phyloP scores from a whole-genome alignment of 2,113 vertebrate species.

The Brachypteracias leptosomus region DNA sequence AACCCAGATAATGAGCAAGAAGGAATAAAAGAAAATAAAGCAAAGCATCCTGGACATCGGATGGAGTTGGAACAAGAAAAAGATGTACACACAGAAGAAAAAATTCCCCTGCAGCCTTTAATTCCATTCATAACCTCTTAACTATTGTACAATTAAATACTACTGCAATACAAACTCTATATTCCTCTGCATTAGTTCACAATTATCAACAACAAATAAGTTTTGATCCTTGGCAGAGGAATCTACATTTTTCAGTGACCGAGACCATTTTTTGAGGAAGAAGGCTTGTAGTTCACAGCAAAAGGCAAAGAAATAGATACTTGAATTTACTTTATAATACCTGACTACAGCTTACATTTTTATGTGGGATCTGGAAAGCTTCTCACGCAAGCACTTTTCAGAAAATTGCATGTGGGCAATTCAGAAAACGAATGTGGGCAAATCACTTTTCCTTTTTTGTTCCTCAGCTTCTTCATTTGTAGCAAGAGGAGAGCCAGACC shows the following conservation, averaged over 20 bases:
- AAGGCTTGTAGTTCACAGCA: background rate
- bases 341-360: background rate
- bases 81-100: background rate
- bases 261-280: background rate
- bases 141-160: background rate
- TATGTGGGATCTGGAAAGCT: background rate
- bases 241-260: background rate
- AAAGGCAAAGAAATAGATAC: background rate
- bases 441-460: background rate
- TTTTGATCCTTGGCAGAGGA: background rate
- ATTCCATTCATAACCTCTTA: background rate
- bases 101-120: background rate
- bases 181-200: background rate
- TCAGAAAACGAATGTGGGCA: background rate
- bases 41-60: background rate
- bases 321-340: background rate
- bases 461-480: background rate
- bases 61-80: background rate
- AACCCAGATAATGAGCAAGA: background rate
- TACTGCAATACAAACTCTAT: background rate
- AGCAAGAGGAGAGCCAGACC: background rate
- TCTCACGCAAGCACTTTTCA: background rate
- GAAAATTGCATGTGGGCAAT: background rate
- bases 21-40: constrained; percentile 5
- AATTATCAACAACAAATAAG: background rate